phyloP scores from a whole-genome alignment of 2,113 vertebrate species.

The Stegastes partitus region DNA sequence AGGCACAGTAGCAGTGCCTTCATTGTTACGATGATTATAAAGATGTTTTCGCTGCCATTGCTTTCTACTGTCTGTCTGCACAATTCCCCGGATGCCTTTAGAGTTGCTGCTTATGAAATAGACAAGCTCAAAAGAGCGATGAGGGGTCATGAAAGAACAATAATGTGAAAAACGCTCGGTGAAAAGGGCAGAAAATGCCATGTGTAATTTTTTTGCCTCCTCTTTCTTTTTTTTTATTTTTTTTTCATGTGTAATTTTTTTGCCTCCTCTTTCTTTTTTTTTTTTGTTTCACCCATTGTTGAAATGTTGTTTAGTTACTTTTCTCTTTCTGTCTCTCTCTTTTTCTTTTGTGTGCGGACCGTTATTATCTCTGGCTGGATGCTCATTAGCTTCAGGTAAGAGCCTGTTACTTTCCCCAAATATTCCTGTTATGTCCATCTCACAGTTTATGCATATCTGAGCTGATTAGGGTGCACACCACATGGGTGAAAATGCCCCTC shows the following conservation, averaged over 20 bases:
- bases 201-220: conserved; percentile 2
- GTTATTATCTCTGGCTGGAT: conserved; percentile 6
- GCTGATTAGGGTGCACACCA: background rate
- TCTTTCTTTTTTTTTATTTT: background rate
- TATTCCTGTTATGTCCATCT: background rate
- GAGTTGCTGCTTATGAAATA: conserved; percentile 11
- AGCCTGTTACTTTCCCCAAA: background rate
- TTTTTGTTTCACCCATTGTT: background rate
- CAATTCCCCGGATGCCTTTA: conserved; percentile 21
- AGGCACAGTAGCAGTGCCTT: conserved; percentile 13
- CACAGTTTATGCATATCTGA: background rate
- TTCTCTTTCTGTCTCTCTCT: conserved; percentile 16
- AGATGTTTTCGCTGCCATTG: conserved; percentile 38
- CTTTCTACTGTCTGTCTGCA: conserved; percentile 10
- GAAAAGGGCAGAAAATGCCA: conserved; percentile 6
- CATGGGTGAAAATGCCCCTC: background rate
- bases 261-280: background rate
- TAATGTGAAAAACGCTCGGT: conserved; percentile 10
- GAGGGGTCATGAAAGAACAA: conserved; percentile 2
- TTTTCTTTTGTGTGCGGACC: background rate
- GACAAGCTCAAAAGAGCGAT: background rate
- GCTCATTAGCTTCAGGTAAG: conserved; percentile 79
- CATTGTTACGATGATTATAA: conserved; percentile 49
- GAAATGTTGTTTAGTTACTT: background rate
- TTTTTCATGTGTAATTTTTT: background rate